Evolutionary conservation across 2,113 vertebrate species (phyloP).

Genomic region (Nicator chloris): DNA sequence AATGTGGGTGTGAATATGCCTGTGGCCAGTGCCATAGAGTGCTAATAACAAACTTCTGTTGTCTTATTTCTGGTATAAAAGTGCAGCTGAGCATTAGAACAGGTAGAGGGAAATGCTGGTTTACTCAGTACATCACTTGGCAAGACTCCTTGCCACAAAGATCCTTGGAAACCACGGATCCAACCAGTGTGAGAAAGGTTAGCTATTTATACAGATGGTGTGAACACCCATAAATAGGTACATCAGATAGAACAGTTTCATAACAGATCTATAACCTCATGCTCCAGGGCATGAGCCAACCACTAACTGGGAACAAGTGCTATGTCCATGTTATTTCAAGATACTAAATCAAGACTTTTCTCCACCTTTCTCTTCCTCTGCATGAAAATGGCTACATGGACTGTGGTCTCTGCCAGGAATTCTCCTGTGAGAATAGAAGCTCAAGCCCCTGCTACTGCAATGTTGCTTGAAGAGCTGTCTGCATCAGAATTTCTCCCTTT

Average conservation of each 20-base stretch:
- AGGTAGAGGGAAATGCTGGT: not conserved
- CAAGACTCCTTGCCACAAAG: not conserved
- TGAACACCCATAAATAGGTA: slow-evolving; percentile 9
- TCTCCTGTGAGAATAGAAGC: not conserved
- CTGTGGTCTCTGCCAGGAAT: not conserved
- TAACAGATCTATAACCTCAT: slow-evolving; percentile 33
- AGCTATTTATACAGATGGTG: not conserved
- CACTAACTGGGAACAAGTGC: not conserved
- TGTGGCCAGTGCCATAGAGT: not conserved
- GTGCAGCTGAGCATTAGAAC: not conserved
- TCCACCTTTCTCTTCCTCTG: not conserved
- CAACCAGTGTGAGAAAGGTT: not conserved
- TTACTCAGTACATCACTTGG: not conserved
- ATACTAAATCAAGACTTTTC: not conserved
- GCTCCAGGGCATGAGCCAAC: not conserved
- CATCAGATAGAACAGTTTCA: slow-evolving; percentile 9
- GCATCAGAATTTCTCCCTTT: not conserved
- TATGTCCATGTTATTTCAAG: not conserved
- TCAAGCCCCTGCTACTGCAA: not conserved
- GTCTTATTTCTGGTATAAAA: not conserved
- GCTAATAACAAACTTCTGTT: not conserved
- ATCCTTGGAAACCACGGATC: not conserved
- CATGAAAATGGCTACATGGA: not conserved
- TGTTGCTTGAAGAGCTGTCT: not conserved
- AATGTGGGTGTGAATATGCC: not conserved